Base-by-base conservation (phyloP, 2,113 vertebrate genomes). In the Odontesthes bonariensis region DNA sequence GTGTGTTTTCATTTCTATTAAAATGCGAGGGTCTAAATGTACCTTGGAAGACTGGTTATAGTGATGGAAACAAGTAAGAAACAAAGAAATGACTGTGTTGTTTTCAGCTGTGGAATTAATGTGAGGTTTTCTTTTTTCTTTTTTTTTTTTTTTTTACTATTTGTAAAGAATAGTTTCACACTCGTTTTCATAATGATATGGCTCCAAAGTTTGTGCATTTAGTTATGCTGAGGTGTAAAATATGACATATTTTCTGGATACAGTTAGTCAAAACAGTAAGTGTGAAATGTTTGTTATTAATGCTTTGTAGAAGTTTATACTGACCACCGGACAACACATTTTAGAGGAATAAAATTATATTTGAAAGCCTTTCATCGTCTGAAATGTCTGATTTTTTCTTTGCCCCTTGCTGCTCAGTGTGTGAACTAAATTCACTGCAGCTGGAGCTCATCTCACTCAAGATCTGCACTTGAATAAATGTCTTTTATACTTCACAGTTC, bases 271-370 rank as follows among this genome's bases (percentile, higher is more conserved):
- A 52, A 72, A 64, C 61, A 59, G 67, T 56, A 69, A 35, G 81
- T 76, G 77, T 86, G 72, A 67, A 63, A 86, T 77, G 74, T 83
- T 78, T 85, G 70, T 89, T 67, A 58, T 73, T 59, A 23, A 64
- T 77, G 73, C 54, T 67, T 56, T 76, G 40, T 32, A 66, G 69
- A 66, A n/a, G 62, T 91, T 86, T 82, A 78, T 80, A 86, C 63
- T 78, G 53, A 85, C 23, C 62, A 57, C 47, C 46, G 67, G 38
- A 77, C 7, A 8, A 54, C 8, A 27, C 46, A 63, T 85, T 87
- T 84, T 84, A 86, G 79, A 73, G 27, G 19, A 94, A 93, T 92
- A 93, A 92, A 94, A 83, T 77, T 75, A 81, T 61, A 87, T 64
- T 66, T 83, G 44, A 88, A 89, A 80, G 58, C 38, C 16, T 23